These are phyloP conservation scores for Scleropages formosus DNA, from an alignment of 2,797 vertebrate genomes.

Conservation along the genomic window DNA sequence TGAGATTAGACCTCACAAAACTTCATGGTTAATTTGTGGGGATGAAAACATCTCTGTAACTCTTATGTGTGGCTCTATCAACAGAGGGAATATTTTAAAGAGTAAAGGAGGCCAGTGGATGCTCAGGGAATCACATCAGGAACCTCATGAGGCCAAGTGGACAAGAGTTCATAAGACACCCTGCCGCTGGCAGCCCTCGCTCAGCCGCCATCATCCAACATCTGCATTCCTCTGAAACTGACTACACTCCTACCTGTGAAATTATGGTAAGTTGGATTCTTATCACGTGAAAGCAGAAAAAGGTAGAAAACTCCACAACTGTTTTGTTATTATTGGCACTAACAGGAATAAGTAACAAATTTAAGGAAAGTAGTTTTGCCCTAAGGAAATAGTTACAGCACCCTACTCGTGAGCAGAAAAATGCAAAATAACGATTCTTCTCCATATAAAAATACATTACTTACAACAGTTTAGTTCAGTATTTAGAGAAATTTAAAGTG, in stretches of 20 bases:
- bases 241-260: neutral
- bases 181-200: no score
- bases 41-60: conserved; percentile 58
- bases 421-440: no score
- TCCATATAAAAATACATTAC: no score
- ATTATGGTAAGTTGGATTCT: neutral
- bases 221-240: neutral
- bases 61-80: conserved; percentile 58
- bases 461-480: no score
- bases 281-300: neutral
- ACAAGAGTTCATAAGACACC: no score
- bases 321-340: neutral
- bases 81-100: conserved; percentile 64
- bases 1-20: no score
- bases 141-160: no score
- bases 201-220: neutral
- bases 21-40: no score
- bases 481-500: no score
- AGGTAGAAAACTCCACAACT: neutral
- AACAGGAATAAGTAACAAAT: neutral
- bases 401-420: no score
- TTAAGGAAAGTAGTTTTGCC: no score
- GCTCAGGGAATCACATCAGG: conserved; percentile 52
- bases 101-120: conserved; percentile 77
- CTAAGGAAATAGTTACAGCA: no score